Evolutionary conservation across 2,113 vertebrate species (phyloP), one percentile per base, ranked within the genome.

Genomic region (Cryptomyrus ogoouensis): DNA sequence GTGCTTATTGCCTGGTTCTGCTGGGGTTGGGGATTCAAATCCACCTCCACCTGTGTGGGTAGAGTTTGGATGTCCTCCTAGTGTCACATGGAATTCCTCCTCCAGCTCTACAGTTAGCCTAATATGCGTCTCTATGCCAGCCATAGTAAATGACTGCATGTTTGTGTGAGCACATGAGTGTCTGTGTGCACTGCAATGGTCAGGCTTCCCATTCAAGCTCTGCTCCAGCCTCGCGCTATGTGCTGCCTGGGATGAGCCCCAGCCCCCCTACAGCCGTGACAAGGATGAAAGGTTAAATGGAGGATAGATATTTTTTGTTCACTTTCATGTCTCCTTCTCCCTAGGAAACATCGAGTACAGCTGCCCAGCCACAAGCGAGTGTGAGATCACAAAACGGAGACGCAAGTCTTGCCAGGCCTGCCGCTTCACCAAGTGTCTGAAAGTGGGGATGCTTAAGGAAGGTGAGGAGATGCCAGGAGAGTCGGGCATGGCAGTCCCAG

Each of bases 401-500:
- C 96, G 97, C 92, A 97, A 97, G 89, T 58, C 89, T 21, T 89
- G 89, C 89, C 89, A 89, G 80, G 89, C 89, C 50, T 89, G 89
- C 42, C 89, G 97, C 92, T 97, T 97, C 92, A 96, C 95, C 95
- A 97, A 97, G 94, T 97, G 97, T 93, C 96, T 97, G 93, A 96
- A 96, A 95, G 97, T 97, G 93, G 97, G 97, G 87, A 97, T 97
- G 97, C 94, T 97, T 91, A 97, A 97, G 93, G 97, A 97, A 97
- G 97, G 97, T 97, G 95, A 96, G 95, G 7, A 47, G 8, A 42
- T 77, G 35, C 83, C 44, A 84, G 21, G 39, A 8, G 35, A 21
- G 6, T 15, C 5, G 7, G 77, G 39, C 12, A n/a, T 9, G 27
- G 35, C 31, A 77, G 17, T 39, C 74, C 31, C 31, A 42, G 74